Base-by-base conservation (phyloP, 2,113 vertebrate species). In the Xenus cinereus region DNA sequence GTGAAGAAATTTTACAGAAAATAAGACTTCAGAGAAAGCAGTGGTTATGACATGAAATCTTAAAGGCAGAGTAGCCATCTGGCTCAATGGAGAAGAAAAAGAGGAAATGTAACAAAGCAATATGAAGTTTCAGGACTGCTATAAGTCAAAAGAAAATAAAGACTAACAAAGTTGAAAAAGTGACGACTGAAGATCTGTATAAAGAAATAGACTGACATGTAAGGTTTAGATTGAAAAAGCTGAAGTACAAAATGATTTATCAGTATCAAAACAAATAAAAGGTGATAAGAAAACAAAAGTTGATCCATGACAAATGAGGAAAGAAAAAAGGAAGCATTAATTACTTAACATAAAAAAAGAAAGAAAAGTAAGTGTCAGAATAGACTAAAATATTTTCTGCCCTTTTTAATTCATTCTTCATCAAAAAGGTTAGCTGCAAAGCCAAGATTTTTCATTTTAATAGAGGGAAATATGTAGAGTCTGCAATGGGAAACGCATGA, bases 381-480 rank as follows among this genome's bases (percentile, higher is more conserved):
- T 2, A 85, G 16, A 71, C 12, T n/a, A 16, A 74, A 30, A 12
- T 62, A 17, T 68, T 73, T 85, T 48, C 46, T 60, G 6, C 24
- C 24, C 18, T 35, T 63, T 87, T 46, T 7, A 77, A 78, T 67
- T 89, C 4, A 73, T 85, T 72, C 77, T 93, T 67, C 33, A 50
- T 85, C 53, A 79, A 85, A 89, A 73, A 90, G 12, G 5, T 75
- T 92, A 59, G 27, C 20, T 82, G n/a, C 46, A 87, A 20, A 71
- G 22, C 26, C 12, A 56, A 74, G 63, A 76, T 57, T 88, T 90
- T 84, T 88, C 30, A 62, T 81, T 86, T 84, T 83, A 67, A 41
- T 74, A 53, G 35, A 30, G 18, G 10, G 19, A 84, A 45, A 39
- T 9, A 2, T 41, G 24, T 45, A 67, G 32, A 63, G n/a, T 19